Evolutionary conservation across 2,113 vertebrate species (phyloP).

Genomic region (Martes martes): DNA sequence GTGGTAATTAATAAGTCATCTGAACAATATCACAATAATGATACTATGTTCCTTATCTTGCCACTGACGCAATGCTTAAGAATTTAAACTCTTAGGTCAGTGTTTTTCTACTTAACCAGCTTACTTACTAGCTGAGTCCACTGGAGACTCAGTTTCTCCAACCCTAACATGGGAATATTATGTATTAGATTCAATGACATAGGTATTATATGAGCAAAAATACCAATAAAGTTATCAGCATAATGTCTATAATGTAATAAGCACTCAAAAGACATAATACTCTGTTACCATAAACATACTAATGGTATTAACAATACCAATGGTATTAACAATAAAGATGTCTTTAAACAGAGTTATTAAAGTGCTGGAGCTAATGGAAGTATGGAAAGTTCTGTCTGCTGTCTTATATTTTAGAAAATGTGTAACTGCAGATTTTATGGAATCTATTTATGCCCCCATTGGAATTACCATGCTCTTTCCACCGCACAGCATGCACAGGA

Average conservation of each 20-base stretch:
- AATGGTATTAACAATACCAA: not conserved
- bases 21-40: not conserved
- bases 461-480: not conserved
- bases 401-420: not conserved
- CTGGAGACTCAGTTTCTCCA: not conserved
- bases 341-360: not conserved
- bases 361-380: not conserved
- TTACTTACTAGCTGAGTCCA: not conserved
- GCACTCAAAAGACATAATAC: not conserved
- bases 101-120: not conserved
- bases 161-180: not conserved
- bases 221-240: not conserved
- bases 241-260: not conserved
- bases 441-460: not conserved
- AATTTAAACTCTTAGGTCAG: not conserved
- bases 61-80: not conserved
- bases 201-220: not conserved
- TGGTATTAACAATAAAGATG: not conserved
- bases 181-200: not conserved
- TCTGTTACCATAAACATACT: not conserved
- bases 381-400: too few relatives aligned
- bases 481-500: not conserved
- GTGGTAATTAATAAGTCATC: not conserved
- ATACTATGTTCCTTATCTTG: not conserved
- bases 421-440: not conserved